Conservation (phyloP, 2,797 vertebrate species). For the Tinamus major region DNA sequence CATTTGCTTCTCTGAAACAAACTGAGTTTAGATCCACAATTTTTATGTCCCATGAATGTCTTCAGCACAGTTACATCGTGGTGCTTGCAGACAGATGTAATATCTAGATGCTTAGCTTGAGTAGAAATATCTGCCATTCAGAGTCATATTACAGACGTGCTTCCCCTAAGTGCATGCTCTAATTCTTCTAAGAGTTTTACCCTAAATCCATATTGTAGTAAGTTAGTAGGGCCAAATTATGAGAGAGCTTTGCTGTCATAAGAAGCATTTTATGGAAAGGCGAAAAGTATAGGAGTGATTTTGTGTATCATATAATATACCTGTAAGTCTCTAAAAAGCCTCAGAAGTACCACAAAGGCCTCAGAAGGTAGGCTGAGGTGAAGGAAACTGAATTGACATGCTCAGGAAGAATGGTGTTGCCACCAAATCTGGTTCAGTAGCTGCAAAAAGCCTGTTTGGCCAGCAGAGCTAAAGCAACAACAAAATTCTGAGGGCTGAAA, state of each 20-base stretch:
- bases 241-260: background rate
- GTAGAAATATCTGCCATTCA: background rate
- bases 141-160: conserved; percentile 13
- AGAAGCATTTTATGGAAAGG: background rate
- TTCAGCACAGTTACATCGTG: conserved; percentile 16
- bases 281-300: accelerated
- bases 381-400: background rate
- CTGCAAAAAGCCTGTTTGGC: background rate
- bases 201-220: background rate
- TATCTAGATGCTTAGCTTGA: conserved; percentile 5
- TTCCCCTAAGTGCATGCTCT: background rate
- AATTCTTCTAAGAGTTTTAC: background rate
- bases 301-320: background rate
- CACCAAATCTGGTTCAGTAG: background rate
- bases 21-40: background rate
- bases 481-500: background rate
- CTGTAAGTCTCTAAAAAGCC: background rate
- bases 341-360: background rate
- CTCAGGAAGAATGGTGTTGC: background rate
- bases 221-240: background rate
- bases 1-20: conserved; percentile 17
- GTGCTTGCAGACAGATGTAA: conserved; percentile 21
- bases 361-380: background rate
- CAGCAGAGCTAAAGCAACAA: background rate
- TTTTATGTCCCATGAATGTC: background rate